Evolutionary conservation across 2,797 vertebrate species (phyloP).

Genomic region (Sternotherus odoratus): DNA sequence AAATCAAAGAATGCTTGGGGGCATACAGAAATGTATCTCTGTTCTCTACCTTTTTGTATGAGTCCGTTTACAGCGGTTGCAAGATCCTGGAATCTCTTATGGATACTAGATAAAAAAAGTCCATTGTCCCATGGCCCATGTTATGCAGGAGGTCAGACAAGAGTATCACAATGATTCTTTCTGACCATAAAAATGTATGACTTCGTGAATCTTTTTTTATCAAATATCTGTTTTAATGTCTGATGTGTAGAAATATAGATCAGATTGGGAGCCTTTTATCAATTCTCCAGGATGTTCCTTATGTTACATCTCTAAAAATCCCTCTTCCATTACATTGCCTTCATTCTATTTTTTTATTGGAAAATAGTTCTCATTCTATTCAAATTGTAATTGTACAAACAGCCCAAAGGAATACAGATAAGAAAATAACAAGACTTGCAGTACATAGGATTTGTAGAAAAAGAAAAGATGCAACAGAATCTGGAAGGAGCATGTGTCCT

Average conservation of each 20-base stretch:
- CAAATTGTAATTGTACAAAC: background rate
- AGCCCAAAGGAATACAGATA: background rate
- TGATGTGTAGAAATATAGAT: background rate
- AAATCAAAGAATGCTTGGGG: background rate
- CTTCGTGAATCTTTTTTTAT: background rate
- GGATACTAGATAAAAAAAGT: background rate
- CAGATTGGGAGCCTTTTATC: background rate
- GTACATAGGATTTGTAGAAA: slow-evolving; percentile 3
- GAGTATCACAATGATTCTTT: background rate
- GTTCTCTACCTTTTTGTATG: background rate
- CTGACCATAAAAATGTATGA: background rate
- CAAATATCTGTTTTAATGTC: slow-evolving; percentile 21
- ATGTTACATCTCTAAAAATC: background rate
- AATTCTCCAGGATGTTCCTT: background rate
- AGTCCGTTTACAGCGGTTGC: background rate
- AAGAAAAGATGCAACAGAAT: slow-evolving; percentile 18
- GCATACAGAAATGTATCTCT: background rate
- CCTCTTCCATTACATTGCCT: background rate
- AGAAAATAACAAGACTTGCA: background rate
- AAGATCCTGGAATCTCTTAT: background rate
- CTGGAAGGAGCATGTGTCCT: background rate
- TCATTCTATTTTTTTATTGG: slow-evolving; percentile 5
- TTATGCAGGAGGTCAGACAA: background rate
- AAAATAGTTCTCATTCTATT: slow-evolving; percentile 31
- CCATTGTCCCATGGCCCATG: background rate